Evolutionary conservation across 2,888 invertebrate species (phyloP), one percentile per base, ranked within the genome.

Genomic region (Achlya flavicornis): DNA sequence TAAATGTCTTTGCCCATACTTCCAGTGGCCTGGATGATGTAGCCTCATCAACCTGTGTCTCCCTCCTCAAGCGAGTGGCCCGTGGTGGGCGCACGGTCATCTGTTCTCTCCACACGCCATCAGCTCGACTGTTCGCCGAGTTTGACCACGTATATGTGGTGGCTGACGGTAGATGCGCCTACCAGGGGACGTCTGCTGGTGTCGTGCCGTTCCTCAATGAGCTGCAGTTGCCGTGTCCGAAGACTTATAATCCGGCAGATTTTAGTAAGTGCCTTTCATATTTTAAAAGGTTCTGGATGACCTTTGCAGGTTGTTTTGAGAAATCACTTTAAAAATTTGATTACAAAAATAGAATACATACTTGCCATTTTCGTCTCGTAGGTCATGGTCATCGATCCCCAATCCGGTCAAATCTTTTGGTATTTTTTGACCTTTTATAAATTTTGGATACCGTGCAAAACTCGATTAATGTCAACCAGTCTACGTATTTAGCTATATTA

Each of bases 31-130:
- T 99, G 66, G 99, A 99, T 83, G 98, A 98, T 85, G 94, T 98
- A 58, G 97, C 98, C 0, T 97, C 98, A 68, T 95, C 96, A 12
- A 98, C 98, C 72, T 98, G 98, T 83, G 95, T 99, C 19, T 95
- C 96, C 0, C 92, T 99, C 19, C 92, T 99, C n/a, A 97, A 97
- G 83, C 95, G 96, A 35, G 95, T 99, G 61, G 98, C 98, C 0
- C 94, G 96, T 66, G 96, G 96, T 0, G 99, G 99, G 0, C 94
- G 99, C 41, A 99, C 98, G 0, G 97, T 99, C 7, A 95, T 99
- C 64, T 99, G 98, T 82, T 98, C 98, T 0, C 96, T 99, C 62
- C 99, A 99, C 89, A 98, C 99, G n/a, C 99, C 99, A 0, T 98
- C 98, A 69, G 98, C 99, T 0, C 96, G 96, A 73, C 94, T 98